A percentile compares a stretch with the other conserved stretches of the same genome.
phyloP scores from a whole-genome alignment of 2,113 vertebrate genomes.

The Hypomesus transpacificus region DNA sequence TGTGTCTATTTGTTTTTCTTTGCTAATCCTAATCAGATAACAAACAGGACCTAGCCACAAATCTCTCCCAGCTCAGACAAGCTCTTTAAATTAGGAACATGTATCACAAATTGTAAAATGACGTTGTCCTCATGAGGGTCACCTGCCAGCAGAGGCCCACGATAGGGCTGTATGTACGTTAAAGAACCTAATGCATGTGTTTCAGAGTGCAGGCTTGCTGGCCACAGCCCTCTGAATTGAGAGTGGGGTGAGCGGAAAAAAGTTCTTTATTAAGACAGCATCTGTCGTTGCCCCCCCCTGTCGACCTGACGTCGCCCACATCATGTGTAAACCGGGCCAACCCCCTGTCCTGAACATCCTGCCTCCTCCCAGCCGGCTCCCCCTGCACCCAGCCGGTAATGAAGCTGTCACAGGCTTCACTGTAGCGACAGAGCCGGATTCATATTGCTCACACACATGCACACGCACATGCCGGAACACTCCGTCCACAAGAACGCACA shows the following conservation, averaged over 20 bases:
- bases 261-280: constrained; percentile 61
- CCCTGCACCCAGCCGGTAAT: constrained; percentile 52
- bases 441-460: constrained; percentile 33
- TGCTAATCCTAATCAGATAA: constrained; percentile 41
- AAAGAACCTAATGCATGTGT: constrained; percentile 12
- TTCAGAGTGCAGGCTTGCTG: constrained; percentile 17
- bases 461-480: constrained; percentile 28
- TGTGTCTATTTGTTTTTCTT: not conserved
- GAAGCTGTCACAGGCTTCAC: constrained; percentile 62
- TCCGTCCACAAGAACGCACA: not conserved
- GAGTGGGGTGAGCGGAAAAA: constrained; percentile 52
- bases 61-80: constrained; percentile 29
- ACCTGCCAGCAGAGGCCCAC: constrained; percentile 22
- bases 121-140: constrained; percentile 29
- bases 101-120: constrained; percentile 47
- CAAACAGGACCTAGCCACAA: constrained; percentile 20
- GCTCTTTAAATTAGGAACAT: constrained; percentile 43
- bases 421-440: constrained; percentile 43
- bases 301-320: constrained; percentile 28
- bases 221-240: constrained; percentile 57
- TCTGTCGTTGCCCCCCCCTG: not conserved
- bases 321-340: constrained; percentile 44
- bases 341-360: constrained; percentile 37
- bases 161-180: constrained; percentile 11
- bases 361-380: constrained; percentile 37